phyloP scores from a whole-genome alignment of 2,113 vertebrate genomes.

The Alethe castanea region DNA sequence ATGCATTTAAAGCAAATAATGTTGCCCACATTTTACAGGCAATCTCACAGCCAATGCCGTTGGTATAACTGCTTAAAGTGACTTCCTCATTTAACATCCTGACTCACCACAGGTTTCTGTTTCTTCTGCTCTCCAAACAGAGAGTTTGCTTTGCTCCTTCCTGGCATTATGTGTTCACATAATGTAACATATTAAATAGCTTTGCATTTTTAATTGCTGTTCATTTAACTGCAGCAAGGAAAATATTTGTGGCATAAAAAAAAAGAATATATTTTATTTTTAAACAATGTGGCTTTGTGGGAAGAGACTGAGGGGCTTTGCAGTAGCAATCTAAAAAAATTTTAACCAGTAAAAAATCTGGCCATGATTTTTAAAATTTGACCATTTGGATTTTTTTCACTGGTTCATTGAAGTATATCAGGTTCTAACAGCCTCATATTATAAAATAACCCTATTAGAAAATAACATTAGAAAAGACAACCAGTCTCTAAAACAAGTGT shows the following conservation, averaged over 20 bases:
- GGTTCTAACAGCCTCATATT: neutral
- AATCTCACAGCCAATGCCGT: neutral
- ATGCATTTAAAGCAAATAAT: neutral
- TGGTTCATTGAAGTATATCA: neutral
- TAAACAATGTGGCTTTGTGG: neutral
- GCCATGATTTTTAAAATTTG: neutral
- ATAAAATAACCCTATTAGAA: neutral
- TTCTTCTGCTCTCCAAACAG: neutral
- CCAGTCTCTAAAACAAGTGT: neutral
- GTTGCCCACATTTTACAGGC: neutral
- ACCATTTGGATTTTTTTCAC: neutral
- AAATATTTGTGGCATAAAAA: neutral
- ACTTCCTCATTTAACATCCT: neutral
- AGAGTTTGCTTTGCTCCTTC: neutral
- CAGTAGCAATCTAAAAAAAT: neutral
- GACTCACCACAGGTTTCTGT: neutral
- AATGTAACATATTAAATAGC: neutral
- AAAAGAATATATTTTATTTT: neutral
- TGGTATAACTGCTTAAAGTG: neutral
- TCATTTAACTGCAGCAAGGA: neutral
- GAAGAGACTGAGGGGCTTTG: neutral
- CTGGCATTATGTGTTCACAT: fast-evolving
- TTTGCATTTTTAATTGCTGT: neutral
- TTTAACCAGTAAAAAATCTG: neutral
- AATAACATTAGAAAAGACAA: neutral